Conservation (phyloP, 2,888 invertebrate species). For the Lithophane socia region DNA sequence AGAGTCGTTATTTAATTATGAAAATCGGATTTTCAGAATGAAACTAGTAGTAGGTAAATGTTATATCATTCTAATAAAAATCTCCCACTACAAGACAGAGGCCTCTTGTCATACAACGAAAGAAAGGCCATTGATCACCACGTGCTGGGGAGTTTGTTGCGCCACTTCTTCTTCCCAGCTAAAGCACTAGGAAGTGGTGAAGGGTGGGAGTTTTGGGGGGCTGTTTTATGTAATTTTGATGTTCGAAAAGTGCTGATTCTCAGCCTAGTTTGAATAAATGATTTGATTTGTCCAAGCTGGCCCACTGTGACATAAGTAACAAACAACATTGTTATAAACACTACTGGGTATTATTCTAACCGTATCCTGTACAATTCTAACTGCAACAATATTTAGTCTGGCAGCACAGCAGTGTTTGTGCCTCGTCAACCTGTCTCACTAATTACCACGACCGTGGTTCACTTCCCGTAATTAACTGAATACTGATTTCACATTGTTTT, state of each 20-base stretch:
- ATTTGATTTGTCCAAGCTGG: not conserved
- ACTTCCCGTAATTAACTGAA: constrained; percentile 44
- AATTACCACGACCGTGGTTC: constrained; percentile 45
- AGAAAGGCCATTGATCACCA: not conserved
- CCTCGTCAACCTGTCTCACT: constrained; percentile 45
- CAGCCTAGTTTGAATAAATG: not conserved
- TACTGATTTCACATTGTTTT: constrained; percentile 2
- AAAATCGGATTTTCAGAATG: too few species aligned
- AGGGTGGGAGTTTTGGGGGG: too few species aligned
- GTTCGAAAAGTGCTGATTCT: too few species aligned
- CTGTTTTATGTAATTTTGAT: not conserved
- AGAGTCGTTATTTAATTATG: too few species aligned
- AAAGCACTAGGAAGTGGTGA: not conserved
- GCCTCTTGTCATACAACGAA: not conserved
- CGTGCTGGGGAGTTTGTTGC: not conserved
- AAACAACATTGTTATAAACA: not conserved
- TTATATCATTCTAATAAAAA: too few species aligned
- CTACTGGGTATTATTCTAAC: not conserved
- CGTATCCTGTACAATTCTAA: not conserved
- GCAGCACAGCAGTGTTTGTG: constrained; percentile 15
- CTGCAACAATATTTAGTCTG: constrained; percentile 32
- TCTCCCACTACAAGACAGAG: too few species aligned
- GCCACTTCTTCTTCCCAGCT: not conserved
- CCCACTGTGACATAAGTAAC: not conserved
- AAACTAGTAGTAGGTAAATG: too few species aligned